A percentile compares a stretch with the other conserved stretches of the same genome.
Evolutionary conservation across 2,113 vertebrate species (phyloP).

Genomic region (Pleuronectes platessa): DNA sequence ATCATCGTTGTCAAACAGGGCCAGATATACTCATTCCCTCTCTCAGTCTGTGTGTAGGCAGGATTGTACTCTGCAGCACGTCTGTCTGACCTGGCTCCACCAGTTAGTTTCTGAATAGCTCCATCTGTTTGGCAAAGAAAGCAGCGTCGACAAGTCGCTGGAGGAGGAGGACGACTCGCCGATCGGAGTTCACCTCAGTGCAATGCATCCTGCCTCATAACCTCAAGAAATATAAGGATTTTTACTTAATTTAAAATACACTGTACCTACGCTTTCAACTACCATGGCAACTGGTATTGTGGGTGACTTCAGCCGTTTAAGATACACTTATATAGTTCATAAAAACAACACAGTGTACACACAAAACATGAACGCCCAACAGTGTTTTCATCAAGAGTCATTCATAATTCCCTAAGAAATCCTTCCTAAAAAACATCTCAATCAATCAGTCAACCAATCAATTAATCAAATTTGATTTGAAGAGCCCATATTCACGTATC

Average conservation of each 20-base stretch:
- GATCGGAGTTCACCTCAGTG: not conserved
- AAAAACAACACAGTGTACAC: too few species aligned
- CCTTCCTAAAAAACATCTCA: too few species aligned
- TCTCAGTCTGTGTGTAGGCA: slow-evolving; percentile 4
- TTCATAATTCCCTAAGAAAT: too few species aligned
- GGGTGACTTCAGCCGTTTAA: too few species aligned
- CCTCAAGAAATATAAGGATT: not conserved
- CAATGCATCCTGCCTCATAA: not conserved
- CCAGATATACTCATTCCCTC: slow-evolving; percentile 2
- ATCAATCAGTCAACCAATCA: not conserved
- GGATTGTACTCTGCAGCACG: not conserved
- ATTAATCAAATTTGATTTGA: too few species aligned
- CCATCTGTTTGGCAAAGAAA: not conserved
- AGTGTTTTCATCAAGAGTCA: too few species aligned
- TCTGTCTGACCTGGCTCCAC: not conserved
- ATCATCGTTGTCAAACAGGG: slow-evolving; percentile 12
- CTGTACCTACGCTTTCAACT: not conserved
- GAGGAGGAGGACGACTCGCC: not conserved
- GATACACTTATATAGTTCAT: too few species aligned
- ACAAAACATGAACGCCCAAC: too few species aligned
- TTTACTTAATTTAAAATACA: not conserved
- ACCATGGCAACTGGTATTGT: not conserved
- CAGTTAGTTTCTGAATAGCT: not conserved
- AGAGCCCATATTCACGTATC: too few species aligned
- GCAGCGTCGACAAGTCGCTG: not conserved